Conservation (phyloP, 2,888 invertebrate species). For the Drosophila limbata region DNA sequence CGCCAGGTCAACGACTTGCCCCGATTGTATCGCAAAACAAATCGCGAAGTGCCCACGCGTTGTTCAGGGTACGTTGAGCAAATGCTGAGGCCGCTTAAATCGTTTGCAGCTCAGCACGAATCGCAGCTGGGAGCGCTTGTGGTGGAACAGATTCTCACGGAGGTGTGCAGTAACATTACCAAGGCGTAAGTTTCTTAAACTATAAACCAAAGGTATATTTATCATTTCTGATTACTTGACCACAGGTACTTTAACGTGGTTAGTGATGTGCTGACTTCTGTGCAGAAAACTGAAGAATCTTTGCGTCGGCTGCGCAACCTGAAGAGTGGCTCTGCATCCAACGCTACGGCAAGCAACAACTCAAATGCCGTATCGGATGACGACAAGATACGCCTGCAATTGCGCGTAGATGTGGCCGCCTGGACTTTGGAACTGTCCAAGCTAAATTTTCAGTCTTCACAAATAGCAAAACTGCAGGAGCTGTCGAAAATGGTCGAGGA, state of each 20-base stretch:
- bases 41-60: conserved; percentile 93
- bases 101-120: conserved; percentile 85
- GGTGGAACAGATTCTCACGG: conserved; percentile 72
- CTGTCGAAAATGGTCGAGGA: conserved; percentile 88
- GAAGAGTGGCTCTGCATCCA: conserved; percentile 87
- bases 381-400: conserved; percentile 96
- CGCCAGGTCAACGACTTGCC: conserved; percentile 97
- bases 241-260: conserved; percentile 90
- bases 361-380: conserved; percentile 91
- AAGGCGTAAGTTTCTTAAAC: conserved; percentile 86
- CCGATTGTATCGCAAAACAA: conserved; percentile 95
- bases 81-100: conserved; percentile 87
- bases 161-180: conserved; percentile 86
- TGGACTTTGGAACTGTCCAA: conserved; percentile 89
- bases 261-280: conserved; percentile 95
- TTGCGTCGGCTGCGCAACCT: conserved; percentile 94
- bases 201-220: background rate
- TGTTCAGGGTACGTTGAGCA: conserved; percentile 92
- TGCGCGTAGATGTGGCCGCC: conserved; percentile 93
- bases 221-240: conserved; percentile 22
- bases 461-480: conserved; percentile 88
- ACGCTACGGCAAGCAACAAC: conserved; percentile 58
- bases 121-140: conserved; percentile 78
- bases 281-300: conserved; percentile 98
- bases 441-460: conserved; percentile 87